Evolutionary conservation across 35 echinoderm and acorn worm species (phyloP).

Genomic region (Lytechinus variegatus): DNA sequence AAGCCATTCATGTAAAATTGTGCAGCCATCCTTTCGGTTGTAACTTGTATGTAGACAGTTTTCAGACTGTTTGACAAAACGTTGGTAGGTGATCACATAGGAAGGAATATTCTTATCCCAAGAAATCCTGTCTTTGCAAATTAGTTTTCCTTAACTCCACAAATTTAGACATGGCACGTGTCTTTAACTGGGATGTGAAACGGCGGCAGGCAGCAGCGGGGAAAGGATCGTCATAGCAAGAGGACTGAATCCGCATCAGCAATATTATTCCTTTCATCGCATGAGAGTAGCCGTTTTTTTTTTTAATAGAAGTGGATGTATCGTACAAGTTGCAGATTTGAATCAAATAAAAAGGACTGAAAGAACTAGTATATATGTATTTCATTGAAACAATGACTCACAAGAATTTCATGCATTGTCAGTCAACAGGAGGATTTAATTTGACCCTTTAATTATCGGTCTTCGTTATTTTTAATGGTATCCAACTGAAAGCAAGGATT

Average conservation of each 20-base stretch:
- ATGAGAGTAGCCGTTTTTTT: background rate
- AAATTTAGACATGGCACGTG: slow-evolving; percentile 72
- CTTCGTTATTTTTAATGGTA: too few species aligned
- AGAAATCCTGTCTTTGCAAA: background rate
- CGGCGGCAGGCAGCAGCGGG: slow-evolving; percentile 46
- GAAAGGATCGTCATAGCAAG: background rate
- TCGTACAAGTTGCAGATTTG: background rate
- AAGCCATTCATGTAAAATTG: too few species aligned
- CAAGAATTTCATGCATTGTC: background rate
- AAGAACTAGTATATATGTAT: background rate
- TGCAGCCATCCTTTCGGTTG: too few species aligned
- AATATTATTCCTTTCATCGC: slow-evolving; percentile 3
- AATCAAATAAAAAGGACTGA: background rate
- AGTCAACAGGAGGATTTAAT: background rate
- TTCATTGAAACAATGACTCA: too few species aligned
- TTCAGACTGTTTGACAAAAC: too few species aligned
- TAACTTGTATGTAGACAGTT: too few species aligned
- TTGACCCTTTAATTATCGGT: background rate
- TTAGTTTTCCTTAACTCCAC: background rate
- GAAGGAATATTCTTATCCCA: too few species aligned
- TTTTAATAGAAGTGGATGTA: background rate
- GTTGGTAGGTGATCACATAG: too few species aligned
- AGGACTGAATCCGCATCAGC: background rate
- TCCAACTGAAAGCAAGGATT: too few species aligned
- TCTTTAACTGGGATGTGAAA: slow-evolving; percentile 80